Evolutionary conservation across 2,797 vertebrate genomes (phyloP).

Genomic region (Gymnopithys bicolor): DNA sequence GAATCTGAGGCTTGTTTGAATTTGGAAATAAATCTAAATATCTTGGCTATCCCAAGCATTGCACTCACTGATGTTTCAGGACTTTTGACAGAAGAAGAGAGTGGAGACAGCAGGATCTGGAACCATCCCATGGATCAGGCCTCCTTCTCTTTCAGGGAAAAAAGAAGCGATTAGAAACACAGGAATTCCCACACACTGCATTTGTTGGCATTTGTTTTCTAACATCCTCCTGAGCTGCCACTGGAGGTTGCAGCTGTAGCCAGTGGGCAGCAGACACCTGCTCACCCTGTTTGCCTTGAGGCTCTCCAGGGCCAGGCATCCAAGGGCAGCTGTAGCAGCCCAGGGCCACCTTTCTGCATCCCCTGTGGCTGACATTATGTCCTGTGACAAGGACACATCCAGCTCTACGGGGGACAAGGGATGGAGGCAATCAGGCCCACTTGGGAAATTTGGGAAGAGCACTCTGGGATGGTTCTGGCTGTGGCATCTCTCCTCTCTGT

Average conservation of each 20-base stretch:
- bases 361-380: neutral
- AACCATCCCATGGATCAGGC: neutral
- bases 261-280: neutral
- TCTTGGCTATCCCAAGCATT: neutral
- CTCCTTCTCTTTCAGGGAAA: neutral
- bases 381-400: neutral
- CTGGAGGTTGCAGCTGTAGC: neutral
- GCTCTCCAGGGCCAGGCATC: neutral
- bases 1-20: neutral
- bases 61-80: neutral
- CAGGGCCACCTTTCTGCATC: neutral
- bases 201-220: neutral
- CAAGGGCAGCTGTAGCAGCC: neutral
- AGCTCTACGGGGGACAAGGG: accelerated
- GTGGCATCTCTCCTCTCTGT: neutral
- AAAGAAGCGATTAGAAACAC: neutral
- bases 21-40: neutral
- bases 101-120: neutral
- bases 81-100: neutral
- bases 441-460: neutral
- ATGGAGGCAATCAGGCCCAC: neutral
- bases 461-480: accelerated
- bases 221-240: neutral
- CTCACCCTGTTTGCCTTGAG: neutral
- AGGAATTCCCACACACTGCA: neutral